Evolutionary conservation across 2,888 invertebrate species (phyloP).

Genomic region (Loripinus fragilis): DNA sequence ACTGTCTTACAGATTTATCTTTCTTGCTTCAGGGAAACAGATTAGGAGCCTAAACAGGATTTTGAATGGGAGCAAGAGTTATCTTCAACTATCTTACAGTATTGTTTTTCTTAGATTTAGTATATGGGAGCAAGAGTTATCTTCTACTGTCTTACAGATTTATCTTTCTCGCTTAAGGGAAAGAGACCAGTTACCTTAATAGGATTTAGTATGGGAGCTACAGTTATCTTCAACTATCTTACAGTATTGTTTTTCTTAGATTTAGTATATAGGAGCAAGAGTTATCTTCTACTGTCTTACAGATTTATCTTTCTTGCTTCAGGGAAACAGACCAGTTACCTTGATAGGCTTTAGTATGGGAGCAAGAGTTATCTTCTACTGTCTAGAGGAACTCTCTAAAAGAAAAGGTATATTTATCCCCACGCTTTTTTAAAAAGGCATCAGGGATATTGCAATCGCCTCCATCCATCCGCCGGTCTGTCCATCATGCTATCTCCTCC

Average conservation of each 20-base stretch:
- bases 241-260: too few species aligned
- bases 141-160: too few species aligned
- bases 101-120: too few species aligned
- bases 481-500: too few species aligned
- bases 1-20: too few species aligned
- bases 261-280: too few species aligned
- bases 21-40: conserved; percentile 85
- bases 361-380: conserved; percentile 88
- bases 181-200: conserved; percentile 88
- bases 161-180: conserved; percentile 81
- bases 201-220: conserved; percentile 88
- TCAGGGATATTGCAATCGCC: too few species aligned
- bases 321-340: conserved; percentile 87
- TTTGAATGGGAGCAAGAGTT: conserved; percentile 88
- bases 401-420: conserved; percentile 74
- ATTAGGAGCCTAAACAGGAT: conserved; percentile 88
- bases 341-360: conserved; percentile 88
- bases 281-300: conserved; percentile 88
- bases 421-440: not conserved
- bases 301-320: not conserved
- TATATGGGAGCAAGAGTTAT: too few species aligned
- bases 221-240: conserved; percentile 88
- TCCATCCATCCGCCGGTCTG: too few species aligned
- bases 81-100: too few species aligned
- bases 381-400: conserved; percentile 85